Evolutionary conservation across 23 tunicate genomes (phyloP), one percentile per base, ranked within the genome.

Genomic region (Oikopleura albicans): DNA sequence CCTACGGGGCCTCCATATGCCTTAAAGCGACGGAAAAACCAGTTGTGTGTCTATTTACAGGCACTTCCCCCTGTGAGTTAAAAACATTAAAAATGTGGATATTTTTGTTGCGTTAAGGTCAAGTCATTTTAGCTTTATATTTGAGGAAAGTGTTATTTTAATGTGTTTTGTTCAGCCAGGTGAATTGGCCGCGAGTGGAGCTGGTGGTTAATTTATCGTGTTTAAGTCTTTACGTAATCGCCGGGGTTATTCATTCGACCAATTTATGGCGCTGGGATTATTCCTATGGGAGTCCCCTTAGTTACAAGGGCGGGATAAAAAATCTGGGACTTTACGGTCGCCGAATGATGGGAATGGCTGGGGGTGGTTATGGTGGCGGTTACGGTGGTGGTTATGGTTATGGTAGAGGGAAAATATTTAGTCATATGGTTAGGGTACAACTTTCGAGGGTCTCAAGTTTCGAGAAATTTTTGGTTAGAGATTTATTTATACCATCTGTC

Each of bases 261-360:
- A 91, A 95, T 85, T 86, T 95, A 0, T 95, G 99, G 99, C 84
- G 99, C 41, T 95, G 99, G 99, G 96, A 95, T 75, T 71, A 71
- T 29, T 22, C 36, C 2, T 12, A 71, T 37, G 79, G 79, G 4
- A 12, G 34, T 71, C 79, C 79, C 36, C 28, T 71, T 4, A 71
- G 31, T 29, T 71, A 71, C 79, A 12, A 16, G 2, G 79, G 79
- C 33, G 34, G 34, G 36, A 71, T 71, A 2, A 16, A 37, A 16
- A 31, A 71, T 71, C 33, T 2, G 4, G 35, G 35, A 2, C 37
- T 2, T 29, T 71, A 71, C 79, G 79, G 79, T 22, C 22, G 16
- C 59, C 16, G 16, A 8, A 49, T 49, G 59, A 8, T 49, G 16
- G n/a, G n/a, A n/a, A n/a, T n/a, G n/a, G n/a, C n/a, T n/a, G 63